phyloP scores from a whole-genome alignment of 2,797 vertebrate genomes.

The Poliocrania exsul region DNA sequence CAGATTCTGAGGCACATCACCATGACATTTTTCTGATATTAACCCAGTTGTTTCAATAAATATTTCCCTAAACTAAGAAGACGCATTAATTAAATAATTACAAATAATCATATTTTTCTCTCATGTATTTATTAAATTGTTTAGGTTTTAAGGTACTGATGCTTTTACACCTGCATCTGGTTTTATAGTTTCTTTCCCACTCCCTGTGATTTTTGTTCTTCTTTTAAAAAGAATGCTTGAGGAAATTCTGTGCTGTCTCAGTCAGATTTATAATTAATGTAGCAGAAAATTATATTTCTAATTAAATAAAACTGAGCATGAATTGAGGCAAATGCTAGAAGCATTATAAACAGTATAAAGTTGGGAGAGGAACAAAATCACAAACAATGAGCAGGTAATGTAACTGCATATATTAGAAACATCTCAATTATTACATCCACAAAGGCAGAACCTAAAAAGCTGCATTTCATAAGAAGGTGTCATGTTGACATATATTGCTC shows the following conservation, averaged over 20 bases:
- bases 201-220: background rate
- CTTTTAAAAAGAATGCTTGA: slow-evolving; percentile 24
- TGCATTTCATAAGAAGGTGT: slow-evolving; percentile 71
- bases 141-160: background rate
- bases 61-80: background rate
- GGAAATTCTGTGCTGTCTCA: slow-evolving; percentile 39
- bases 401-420: slow-evolving; percentile 70
- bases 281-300: slow-evolving; percentile 68
- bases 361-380: slow-evolving; percentile 29
- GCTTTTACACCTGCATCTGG: slow-evolving; percentile 2
- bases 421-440: slow-evolving; percentile 73
- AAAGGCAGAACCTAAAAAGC: slow-evolving; percentile 72
- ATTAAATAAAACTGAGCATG: slow-evolving; percentile 49
- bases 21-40: slow-evolving; percentile 1
- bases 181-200: background rate
- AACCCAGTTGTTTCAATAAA: background rate
- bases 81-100: background rate
- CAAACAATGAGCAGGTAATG: slow-evolving; percentile 62
- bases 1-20: background rate
- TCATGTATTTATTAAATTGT: background rate
- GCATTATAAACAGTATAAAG: slow-evolving; percentile 45
- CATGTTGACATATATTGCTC: slow-evolving; percentile 73
- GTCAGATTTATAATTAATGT: slow-evolving; percentile 71
- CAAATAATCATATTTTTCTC: background rate
- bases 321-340: slow-evolving; percentile 35